Evolutionary conservation across 2,888 invertebrate genomes (phyloP).

Genomic region (Nephrocerus scutellatus): DNA sequence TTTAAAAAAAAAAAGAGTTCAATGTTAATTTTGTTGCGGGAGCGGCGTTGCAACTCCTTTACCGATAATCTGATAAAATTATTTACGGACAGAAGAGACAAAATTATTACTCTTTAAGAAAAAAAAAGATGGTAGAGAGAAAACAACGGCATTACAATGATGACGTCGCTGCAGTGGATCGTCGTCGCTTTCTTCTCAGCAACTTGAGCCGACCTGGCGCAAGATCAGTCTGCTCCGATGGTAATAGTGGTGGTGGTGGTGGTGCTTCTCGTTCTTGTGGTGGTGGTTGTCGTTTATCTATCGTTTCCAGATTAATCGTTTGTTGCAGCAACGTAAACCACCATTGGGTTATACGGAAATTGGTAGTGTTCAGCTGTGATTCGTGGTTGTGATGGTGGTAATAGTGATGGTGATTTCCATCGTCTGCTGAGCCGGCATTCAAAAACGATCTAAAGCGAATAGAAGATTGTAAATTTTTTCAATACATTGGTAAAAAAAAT

Average conservation of each 20-base stretch:
- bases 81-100: too few relatives aligned
- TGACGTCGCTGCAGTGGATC: too few relatives aligned
- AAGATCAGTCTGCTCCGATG: too few relatives aligned
- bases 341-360: conserved; percentile 40
- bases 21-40: too few relatives aligned
- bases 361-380: conserved; percentile 18
- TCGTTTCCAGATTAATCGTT: conserved; percentile 30
- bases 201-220: too few relatives aligned
- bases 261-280: conserved; percentile 5
- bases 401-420: conserved; percentile 1
- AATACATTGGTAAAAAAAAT: neutral
- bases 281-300: conserved; percentile 14
- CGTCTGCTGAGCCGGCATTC: conserved; percentile 9
- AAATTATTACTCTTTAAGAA: too few relatives aligned
- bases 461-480: neutral
- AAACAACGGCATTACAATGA: too few relatives aligned
- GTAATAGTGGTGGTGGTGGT: conserved; percentile 4
- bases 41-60: too few relatives aligned
- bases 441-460: conserved; percentile 17
- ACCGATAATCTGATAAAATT: too few relatives aligned
- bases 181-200: too few relatives aligned
- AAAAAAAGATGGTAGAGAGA: too few relatives aligned
- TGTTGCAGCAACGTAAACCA: conserved; percentile 45
- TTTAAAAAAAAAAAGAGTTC: too few relatives aligned
- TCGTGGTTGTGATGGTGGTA: conserved; percentile 15